phyloP scores from a whole-genome alignment of 2,113 vertebrate species.

The Hippoglossus stenolepis region DNA sequence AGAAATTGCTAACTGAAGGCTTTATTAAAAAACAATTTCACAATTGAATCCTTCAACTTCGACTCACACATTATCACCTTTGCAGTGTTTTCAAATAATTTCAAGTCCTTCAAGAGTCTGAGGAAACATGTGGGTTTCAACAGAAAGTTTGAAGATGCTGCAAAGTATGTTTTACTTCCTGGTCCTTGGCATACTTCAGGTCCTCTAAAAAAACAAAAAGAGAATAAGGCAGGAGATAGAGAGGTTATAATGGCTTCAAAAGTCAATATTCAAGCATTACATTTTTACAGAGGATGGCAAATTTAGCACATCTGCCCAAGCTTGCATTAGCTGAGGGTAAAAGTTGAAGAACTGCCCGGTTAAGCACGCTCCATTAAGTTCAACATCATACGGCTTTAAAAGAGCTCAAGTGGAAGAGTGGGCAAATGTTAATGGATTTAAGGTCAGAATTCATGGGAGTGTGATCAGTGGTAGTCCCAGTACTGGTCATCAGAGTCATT shows the following conservation, averaged over 20 bases:
- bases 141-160: background rate
- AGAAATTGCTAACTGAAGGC: background rate
- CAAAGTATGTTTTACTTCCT: background rate
- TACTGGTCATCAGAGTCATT: background rate
- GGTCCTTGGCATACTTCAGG: background rate
- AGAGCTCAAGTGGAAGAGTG: conserved; percentile 40
- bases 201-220: background rate
- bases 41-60: background rate
- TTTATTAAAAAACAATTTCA: background rate
- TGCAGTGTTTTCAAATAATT: background rate
- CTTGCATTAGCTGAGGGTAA: conserved; percentile 1
- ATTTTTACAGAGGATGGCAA: background rate
- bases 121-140: background rate
- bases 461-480: background rate
- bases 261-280: conserved; percentile 23
- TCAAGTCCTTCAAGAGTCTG: background rate
- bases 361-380: conserved; percentile 52
- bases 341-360: conserved; percentile 18
- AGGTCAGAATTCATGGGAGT: conserved; percentile 10
- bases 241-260: conserved; percentile 16
- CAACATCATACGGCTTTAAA: conserved; percentile 29
- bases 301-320: background rate
- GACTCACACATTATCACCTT: background rate
- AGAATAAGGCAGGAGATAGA: background rate
- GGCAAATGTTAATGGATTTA: conserved; percentile 39